A percentile compares a stretch with the other conserved stretches of the same genome.
Evolutionary conservation across 2,113 vertebrate species (phyloP).

Genomic region (Salvelinus alpinus): DNA sequence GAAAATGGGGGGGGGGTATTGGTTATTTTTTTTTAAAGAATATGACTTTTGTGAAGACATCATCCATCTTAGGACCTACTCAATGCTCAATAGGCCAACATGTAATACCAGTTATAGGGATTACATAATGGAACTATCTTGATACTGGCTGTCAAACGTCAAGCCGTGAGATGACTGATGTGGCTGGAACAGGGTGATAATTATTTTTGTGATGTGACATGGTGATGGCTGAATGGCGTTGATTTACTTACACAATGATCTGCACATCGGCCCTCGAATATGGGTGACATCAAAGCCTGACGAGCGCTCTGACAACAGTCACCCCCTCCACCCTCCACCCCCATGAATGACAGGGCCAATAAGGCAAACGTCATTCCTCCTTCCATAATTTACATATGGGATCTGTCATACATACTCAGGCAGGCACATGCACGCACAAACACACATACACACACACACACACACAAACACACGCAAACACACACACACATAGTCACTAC

Average conservation of each 20-base stretch:
- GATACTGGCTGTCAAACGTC: conserved; percentile 83
- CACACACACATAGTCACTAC: too few species aligned
- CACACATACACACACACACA: too few species aligned
- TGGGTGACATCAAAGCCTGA: conserved; percentile 82
- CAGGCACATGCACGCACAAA: too few species aligned
- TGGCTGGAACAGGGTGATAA: conserved; percentile 80
- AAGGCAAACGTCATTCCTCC: conserved; percentile 33
- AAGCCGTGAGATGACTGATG: conserved; percentile 81
- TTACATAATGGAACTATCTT: conserved; percentile 51
- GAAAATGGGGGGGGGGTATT: too few species aligned
- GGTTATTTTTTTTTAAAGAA: too few species aligned
- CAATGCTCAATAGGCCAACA: too few species aligned
- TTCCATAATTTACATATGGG: conserved; percentile 26
- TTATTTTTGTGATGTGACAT: conserved; percentile 93
- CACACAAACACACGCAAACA: too few species aligned
- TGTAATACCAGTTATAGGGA: background rate
- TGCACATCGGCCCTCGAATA: conserved; percentile 77
- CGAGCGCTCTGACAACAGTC: conserved; percentile 78
- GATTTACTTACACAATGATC: conserved; percentile 93
- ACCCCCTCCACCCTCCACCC: conserved; percentile 60
- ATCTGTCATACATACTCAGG: background rate
- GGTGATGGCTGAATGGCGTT: conserved; percentile 80
- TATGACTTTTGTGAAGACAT: too few species aligned
- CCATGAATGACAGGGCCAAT: conserved; percentile 77
- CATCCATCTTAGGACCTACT: too few species aligned